Conservation (phyloP, 2,888 invertebrate species). For the Philonicus albiceps region DNA sequence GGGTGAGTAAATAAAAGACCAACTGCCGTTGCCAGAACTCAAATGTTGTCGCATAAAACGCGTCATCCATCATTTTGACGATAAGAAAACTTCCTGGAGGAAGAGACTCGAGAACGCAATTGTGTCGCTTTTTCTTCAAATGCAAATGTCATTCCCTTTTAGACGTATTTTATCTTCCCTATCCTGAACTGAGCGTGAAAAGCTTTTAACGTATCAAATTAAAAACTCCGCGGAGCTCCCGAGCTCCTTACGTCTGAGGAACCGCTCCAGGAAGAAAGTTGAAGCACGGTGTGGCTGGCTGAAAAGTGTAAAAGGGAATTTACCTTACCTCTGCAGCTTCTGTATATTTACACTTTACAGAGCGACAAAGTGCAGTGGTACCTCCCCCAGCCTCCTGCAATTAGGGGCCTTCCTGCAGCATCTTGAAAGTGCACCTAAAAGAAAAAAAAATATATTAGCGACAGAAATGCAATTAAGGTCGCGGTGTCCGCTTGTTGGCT, state of each 20-base stretch:
- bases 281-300: not conserved
- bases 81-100: not conserved
- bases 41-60: not conserved
- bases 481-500: not conserved
- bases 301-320: not conserved
- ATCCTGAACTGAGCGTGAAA: not conserved
- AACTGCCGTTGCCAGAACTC: not conserved
- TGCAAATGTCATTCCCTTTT: not conserved
- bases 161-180: not conserved
- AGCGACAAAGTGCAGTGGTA: not conserved
- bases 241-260: not conserved
- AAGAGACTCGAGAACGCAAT: not conserved
- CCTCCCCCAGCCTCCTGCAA: not conserved
- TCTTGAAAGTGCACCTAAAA: not conserved
- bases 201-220: slow-evolving; percentile 10
- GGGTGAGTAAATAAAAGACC: not conserved
- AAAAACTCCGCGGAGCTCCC: not conserved
- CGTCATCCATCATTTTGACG: not conserved
- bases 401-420: not conserved
- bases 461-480: slow-evolving; percentile 20
- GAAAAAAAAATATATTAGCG: slow-evolving; percentile 13
- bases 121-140: not conserved
- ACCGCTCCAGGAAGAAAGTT: not conserved
- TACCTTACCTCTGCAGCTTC: not conserved
- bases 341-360: slow-evolving; percentile 5